Evolutionary conservation across 2,797 vertebrate species (phyloP).

Genomic region (Lutjanus campechanus): DNA sequence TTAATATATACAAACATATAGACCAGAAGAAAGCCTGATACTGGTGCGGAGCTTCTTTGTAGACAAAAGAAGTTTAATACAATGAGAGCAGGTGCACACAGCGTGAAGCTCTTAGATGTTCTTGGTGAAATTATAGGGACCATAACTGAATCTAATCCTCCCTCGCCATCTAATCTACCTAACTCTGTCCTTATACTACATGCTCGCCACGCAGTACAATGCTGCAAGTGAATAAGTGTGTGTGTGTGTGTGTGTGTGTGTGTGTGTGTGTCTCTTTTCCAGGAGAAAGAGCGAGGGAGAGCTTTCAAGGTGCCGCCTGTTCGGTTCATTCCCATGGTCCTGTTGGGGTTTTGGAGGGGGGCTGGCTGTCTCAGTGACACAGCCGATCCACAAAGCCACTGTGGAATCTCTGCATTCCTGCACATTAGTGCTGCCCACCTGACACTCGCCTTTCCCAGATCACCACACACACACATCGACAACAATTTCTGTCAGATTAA

Average conservation of each 20-base stretch:
- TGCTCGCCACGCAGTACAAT: conserved; percentile 42
- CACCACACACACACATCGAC: conserved; percentile 55
- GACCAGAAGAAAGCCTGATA: neutral
- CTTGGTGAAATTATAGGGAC: conserved; percentile 42
- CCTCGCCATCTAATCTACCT: conserved; percentile 42
- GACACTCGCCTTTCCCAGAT: conserved; percentile 80
- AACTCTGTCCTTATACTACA: conserved; percentile 45
- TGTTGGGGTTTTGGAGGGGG: conserved; percentile 58
- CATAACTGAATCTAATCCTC: conserved; percentile 70
- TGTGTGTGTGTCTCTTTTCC: conserved; percentile 34
- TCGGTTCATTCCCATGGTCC: conserved; percentile 81
- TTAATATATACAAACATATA: conserved; percentile 21
- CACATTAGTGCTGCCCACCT: conserved; percentile 88
- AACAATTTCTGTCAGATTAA: conserved; percentile 55
- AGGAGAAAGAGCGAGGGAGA: conserved; percentile 51
- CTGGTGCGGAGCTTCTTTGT: neutral
- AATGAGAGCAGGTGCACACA: conserved; percentile 59
- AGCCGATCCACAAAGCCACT: conserved; percentile 83
- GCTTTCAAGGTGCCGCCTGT: conserved; percentile 78
- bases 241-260: conserved; percentile 46
- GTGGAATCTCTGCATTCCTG: conserved; percentile 87
- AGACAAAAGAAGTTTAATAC: conserved; percentile 19
- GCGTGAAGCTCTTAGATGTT: conserved; percentile 36
- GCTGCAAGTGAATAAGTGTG: conserved; percentile 47
- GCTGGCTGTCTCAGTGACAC: conserved; percentile 75